These are phyloP conservation scores for Zaprionus nigranus DNA, from an alignment of 1,140 invertebrate genomes.

Conservation along the genomic window DNA sequence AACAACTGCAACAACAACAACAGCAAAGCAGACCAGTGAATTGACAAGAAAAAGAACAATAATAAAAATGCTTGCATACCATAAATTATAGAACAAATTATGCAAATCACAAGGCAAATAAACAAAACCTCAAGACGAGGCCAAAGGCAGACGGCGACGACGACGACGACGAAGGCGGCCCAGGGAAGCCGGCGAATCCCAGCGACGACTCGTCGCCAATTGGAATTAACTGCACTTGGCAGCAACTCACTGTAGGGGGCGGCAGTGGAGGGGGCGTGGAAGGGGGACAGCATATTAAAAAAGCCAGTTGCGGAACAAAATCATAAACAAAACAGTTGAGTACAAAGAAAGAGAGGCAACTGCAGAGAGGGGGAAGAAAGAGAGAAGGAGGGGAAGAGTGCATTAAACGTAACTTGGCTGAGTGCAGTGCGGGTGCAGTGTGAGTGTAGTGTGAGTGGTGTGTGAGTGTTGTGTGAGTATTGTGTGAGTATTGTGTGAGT, in stretches of 20 bases:
- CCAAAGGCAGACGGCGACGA: conserved; percentile 23
- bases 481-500: conserved; percentile 10
- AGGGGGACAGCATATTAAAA: conserved; percentile 31
- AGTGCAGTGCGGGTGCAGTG: conserved; percentile 11
- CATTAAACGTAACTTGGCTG: conserved; percentile 17
- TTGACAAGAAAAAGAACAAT: conserved; percentile 61
- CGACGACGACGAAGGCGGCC: neutral
- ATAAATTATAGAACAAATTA: conserved; percentile 81
- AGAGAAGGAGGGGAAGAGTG: conserved; percentile 9
- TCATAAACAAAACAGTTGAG: conserved; percentile 69
- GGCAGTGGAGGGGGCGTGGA: too few relatives aligned
- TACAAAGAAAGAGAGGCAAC: conserved; percentile 13
- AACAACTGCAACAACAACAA: conserved; percentile 3
- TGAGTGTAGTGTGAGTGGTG: conserved; percentile 25
- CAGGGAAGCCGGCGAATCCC: conserved; percentile 31
- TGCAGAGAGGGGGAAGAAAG: conserved; percentile 10
- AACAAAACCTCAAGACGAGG: conserved; percentile 48
- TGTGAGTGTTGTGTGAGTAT: conserved; percentile 9
- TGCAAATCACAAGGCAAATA: conserved; percentile 69
- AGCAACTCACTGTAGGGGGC: conserved; percentile 8
- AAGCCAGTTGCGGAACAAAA: conserved; percentile 66
- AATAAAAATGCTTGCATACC: conserved; percentile 69
- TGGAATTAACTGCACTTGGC: conserved; percentile 75
- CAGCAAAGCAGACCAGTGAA: conserved; percentile 47
- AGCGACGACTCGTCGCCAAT: conserved; percentile 62